Evolutionary conservation across 2,888 invertebrate genomes (phyloP), one percentile per base, ranked within the genome.

Genomic region (Aproaerema taeniolella): DNA sequence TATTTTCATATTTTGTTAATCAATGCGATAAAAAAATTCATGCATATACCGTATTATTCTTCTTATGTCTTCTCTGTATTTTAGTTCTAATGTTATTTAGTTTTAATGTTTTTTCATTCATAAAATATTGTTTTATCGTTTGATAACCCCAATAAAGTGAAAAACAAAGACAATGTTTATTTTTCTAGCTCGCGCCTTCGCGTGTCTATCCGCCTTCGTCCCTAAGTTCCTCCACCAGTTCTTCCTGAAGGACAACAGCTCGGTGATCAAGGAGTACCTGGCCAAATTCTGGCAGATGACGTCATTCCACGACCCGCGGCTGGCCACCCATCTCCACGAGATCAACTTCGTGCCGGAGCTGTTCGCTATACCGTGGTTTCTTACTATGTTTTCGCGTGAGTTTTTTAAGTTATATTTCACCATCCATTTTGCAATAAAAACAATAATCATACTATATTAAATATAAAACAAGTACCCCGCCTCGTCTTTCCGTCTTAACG

Each of bases 301-400:
- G 31, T 94, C 98, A 26, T 99, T 96, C 76, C 97, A 98, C 67
- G 99, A 99, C 73, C 97, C 99, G 0, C 89, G 91, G 42, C 77
- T 99, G 42, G 95, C 96, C 1, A 95, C 95, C 66, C 99, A 99
- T 77, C 87, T 99, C 33, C 91, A 93, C 58, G 92, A 93, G 10
- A 98, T 99, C 53, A 95, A 93, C 63, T 99, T 99, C 71, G 96
- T 95, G 53, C 98, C 99, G 0, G 98, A 99, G 77, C 88, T 99
- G 10, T 99, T 98, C 79, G 97, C 99, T 12, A 99, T 99, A 72
- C 98, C 99, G 0, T 99, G 99, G 99, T 99, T 98, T 73, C 88
- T 99, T 24, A 99, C 98, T 4, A 97, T 99, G 95, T 99, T 97
- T 85, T 97, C 98, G 42, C 98, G 97, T 98, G 83, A 92, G 94